These are phyloP conservation scores for Siphlonurus alternatus DNA, from an alignment of 2,888 invertebrate species.

Conservation along the genomic window DNA sequence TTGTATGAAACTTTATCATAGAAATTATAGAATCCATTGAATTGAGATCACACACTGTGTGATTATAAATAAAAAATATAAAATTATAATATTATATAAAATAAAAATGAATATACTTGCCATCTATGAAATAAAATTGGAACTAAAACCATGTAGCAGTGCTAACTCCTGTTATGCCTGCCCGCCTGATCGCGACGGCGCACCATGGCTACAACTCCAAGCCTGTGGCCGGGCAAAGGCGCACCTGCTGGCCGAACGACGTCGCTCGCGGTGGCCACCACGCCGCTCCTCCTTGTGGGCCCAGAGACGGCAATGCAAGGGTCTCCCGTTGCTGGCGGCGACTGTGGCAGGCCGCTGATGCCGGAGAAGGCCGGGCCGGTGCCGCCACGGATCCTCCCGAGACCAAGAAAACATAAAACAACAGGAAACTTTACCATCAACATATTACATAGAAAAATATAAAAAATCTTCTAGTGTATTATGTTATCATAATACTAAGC, in stretches of 20 bases:
- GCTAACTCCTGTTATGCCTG: too few relatives aligned
- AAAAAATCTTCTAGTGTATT: neutral
- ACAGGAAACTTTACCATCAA: too few relatives aligned
- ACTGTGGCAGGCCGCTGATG: neutral
- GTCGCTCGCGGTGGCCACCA: too few relatives aligned
- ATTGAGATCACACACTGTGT: too few relatives aligned
- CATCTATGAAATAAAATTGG: too few relatives aligned
- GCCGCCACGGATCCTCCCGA: conserved; percentile 1
- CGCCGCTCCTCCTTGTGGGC: neutral
- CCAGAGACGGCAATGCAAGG: neutral
- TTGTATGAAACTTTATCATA: too few relatives aligned
- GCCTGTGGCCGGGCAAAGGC: neutral
- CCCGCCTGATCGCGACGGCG: neutral
- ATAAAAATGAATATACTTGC: too few relatives aligned
- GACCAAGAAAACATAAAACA: neutral
- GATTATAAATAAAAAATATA: too few relatives aligned
- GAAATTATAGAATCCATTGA: too few relatives aligned
- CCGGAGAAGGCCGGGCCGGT: neutral
- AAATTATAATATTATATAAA: too few relatives aligned
- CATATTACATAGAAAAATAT: neutral
- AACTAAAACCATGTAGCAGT: too few relatives aligned
- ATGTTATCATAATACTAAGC: neutral
- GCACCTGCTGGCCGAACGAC: neutral
- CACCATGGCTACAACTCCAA: neutral
- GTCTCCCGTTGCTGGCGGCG: neutral